Percentiles rank a stretch among this genome's conserved stretches.
Evolutionary conservation across 2,888 invertebrate genomes (phyloP).

Genomic region (Eurois occulta): DNA sequence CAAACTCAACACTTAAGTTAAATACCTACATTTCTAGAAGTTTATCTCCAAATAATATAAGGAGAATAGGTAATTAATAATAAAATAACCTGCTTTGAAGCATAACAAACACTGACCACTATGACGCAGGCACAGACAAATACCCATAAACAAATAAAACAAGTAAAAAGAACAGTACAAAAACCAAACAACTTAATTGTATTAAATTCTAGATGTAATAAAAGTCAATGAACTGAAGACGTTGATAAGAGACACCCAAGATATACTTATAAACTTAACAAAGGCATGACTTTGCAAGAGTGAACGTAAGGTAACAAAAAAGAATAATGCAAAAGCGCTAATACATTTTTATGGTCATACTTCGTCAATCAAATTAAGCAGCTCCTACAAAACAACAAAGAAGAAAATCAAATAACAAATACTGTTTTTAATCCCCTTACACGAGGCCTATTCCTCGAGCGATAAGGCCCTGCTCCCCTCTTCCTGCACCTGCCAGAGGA

Average conservation of each 20-base stretch:
- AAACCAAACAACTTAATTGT: background rate
- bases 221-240: background rate
- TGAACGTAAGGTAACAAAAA: background rate
- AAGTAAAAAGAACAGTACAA: background rate
- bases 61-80: background rate
- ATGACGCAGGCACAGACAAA: background rate
- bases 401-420: constrained; percentile 45
- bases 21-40: background rate
- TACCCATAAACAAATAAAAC: background rate
- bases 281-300: background rate
- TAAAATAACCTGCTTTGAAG: background rate
- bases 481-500: constrained; percentile 79
- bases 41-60: background rate
- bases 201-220: background rate
- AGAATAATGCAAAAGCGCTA: background rate
- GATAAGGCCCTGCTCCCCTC: constrained; percentile 68
- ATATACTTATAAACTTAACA: background rate
- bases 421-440: constrained; percentile 77
- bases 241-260: background rate
- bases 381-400: background rate
- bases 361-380: background rate
- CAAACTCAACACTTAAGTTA: constrained; percentile 36
- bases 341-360: background rate
- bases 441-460: constrained; percentile 77
- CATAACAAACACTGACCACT: background rate